phyloP scores from a whole-genome alignment of 2,797 vertebrate species.

The Mus minutoides region DNA sequence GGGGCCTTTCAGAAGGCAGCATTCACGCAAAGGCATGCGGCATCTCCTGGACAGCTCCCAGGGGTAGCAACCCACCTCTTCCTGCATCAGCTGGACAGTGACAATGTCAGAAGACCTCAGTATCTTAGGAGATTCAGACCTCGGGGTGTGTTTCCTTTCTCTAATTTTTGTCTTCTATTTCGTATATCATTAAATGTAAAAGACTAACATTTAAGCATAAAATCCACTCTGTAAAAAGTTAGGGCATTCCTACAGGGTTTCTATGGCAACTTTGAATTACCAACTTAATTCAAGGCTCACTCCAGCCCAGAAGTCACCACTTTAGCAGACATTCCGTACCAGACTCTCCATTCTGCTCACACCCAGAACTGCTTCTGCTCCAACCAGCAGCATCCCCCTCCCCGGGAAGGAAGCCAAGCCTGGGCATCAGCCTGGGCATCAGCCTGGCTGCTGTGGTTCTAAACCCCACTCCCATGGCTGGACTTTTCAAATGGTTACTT shows the following conservation, averaged over 20 bases:
- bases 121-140: constrained; percentile 37
- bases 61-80: neutral
- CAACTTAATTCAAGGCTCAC: constrained; percentile 61
- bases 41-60: constrained; percentile 70
- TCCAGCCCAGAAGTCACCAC: constrained; percentile 46
- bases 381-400: neutral
- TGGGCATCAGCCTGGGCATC: neutral
- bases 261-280: constrained; percentile 80
- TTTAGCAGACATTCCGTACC: constrained; percentile 44
- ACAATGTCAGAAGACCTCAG: neutral
- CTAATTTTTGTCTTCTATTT: constrained; percentile 21
- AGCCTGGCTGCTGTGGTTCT: constrained; percentile 43
- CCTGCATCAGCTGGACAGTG: constrained; percentile 52
- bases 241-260: constrained; percentile 75
- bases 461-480: constrained; percentile 54
- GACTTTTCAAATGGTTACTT: constrained; percentile 71
- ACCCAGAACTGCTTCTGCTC: neutral
- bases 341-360: neutral
- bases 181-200: constrained; percentile 23
- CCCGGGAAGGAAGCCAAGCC: constrained; percentile 43
- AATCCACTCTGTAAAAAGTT: constrained; percentile 59
- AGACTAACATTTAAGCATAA: constrained; percentile 72
- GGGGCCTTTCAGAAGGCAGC: constrained; percentile 76
- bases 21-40: constrained; percentile 59
- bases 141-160: constrained; percentile 13